Evolutionary conservation across 2,797 vertebrate genomes (phyloP).

Genomic region (Anisognathus igniventris): DNA sequence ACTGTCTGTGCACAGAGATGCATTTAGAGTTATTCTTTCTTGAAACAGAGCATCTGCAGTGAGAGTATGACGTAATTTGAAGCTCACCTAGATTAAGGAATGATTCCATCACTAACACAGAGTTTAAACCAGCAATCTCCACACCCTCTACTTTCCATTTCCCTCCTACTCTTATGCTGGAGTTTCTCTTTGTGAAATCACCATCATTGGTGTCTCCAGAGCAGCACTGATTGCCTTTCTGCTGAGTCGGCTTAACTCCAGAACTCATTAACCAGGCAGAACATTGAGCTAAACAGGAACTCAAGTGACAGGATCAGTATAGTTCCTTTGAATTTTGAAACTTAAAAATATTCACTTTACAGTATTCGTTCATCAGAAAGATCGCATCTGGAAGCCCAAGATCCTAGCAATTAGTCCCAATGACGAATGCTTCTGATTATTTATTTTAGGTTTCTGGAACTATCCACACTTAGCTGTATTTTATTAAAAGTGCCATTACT

Average conservation of each 20-base stretch:
- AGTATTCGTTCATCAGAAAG: neutral
- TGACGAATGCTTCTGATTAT: neutral
- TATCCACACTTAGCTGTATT: neutral
- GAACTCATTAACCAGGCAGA: neutral
- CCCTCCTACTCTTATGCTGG: neutral
- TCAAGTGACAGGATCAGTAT: neutral
- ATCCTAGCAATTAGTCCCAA: neutral
- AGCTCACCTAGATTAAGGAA: neutral
- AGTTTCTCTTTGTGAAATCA: neutral
- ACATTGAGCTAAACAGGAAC: neutral
- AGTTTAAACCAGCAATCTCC: neutral
- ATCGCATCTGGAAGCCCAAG: neutral
- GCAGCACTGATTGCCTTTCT: fast-evolving
- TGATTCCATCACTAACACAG: neutral
- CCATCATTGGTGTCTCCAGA: neutral
- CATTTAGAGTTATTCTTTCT: neutral
- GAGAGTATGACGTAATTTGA: neutral
- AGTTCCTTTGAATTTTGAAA: neutral
- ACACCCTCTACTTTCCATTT: neutral
- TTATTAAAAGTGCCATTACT: neutral
- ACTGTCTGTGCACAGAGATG: neutral
- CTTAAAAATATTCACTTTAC: neutral
- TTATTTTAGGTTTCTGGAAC: neutral
- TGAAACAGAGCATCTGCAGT: neutral
- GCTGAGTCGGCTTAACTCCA: neutral